A percentile compares a stretch with the other conserved stretches of the same genome.
These are phyloP conservation scores for Brachystomella parvula DNA, from an alignment of 1,140 invertebrate species.

Conservation along the genomic window DNA sequence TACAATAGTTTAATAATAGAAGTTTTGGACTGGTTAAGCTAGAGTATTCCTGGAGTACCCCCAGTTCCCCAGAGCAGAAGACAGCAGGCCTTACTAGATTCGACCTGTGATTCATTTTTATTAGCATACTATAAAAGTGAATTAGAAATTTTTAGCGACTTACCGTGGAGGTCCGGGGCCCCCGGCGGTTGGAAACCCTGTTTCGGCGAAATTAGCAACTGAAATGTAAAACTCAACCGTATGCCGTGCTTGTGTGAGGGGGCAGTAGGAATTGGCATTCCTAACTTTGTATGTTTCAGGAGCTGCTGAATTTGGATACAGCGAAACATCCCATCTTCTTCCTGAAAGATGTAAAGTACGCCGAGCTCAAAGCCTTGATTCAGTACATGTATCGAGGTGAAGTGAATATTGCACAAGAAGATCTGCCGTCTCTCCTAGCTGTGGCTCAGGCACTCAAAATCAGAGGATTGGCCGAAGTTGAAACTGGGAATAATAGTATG, in stretches of 20 bases:
- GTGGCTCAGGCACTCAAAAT: constrained; percentile 86
- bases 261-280: not conserved
- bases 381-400: constrained; percentile 91
- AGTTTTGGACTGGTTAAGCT: too few relatives aligned
- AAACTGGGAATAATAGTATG: not conserved
- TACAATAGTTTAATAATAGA: too few relatives aligned
- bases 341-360: constrained; percentile 82
- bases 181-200: too few relatives aligned
- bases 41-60: too few relatives aligned
- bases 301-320: constrained; percentile 73
- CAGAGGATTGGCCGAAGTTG: constrained; percentile 70
- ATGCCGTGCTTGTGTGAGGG: not conserved
- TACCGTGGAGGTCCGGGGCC: too few relatives aligned
- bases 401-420: constrained; percentile 87
- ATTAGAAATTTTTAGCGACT: too few relatives aligned
- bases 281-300: constrained; percentile 52
- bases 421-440: constrained; percentile 75
- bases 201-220: too few relatives aligned
- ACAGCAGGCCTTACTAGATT: too few relatives aligned
- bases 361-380: constrained; percentile 83
- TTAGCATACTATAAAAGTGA: too few relatives aligned
- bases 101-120: too few relatives aligned
- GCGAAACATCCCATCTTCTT: constrained; percentile 87
- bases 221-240: too few relatives aligned
- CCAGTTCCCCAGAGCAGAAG: too few relatives aligned